Conservation (phyloP, 2,888 invertebrate species). For the Xanthorhoe designata region DNA sequence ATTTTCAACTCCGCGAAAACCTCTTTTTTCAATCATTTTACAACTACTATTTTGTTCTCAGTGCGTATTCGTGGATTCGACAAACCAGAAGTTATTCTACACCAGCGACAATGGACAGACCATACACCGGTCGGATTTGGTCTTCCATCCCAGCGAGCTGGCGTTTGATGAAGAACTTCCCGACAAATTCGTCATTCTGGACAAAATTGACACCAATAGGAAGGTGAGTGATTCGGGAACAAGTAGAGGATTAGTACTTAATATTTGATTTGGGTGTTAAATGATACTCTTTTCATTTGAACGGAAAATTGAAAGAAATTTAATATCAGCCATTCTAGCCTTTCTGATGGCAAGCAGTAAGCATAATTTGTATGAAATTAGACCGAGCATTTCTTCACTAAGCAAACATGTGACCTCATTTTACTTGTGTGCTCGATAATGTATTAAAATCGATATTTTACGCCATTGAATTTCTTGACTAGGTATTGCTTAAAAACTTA, state of each 20-base stretch:
- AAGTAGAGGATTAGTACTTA: too few species aligned
- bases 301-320: too few species aligned
- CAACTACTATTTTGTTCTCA: conserved; percentile 62
- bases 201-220: conserved; percentile 88
- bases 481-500: too few species aligned
- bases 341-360: background rate
- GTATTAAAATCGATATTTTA: background rate
- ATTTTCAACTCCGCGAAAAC: background rate
- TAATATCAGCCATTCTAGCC: too few species aligned
- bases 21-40: background rate
- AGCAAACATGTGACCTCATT: background rate
- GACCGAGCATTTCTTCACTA: background rate
- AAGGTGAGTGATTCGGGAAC: conserved; percentile 74
- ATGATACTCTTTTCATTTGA: too few species aligned
- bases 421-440: background rate
- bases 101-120: conserved; percentile 90
- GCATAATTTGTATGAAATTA: background rate
- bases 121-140: conserved; percentile 87
- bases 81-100: conserved; percentile 90
- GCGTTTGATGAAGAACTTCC: conserved; percentile 90
- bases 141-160: conserved; percentile 92
- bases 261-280: too few species aligned
- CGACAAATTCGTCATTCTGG: conserved; percentile 89
- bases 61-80: conserved; percentile 94
- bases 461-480: too few species aligned